Base-by-base conservation (phyloP, 1,140 invertebrate genomes). In the Cydia splendana region DNA sequence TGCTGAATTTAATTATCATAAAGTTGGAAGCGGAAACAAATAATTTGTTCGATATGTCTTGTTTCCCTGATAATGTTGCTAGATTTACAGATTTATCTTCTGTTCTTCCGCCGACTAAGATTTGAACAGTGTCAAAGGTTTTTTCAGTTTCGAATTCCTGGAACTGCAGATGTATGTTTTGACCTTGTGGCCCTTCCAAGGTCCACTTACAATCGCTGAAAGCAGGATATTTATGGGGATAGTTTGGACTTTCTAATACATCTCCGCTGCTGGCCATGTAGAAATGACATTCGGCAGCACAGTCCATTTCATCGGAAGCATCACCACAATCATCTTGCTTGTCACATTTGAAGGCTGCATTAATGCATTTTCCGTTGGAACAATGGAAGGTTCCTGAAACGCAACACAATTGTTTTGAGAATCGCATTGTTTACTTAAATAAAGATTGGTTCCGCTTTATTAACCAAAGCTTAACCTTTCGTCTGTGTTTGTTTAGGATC, bases 131-230 rank as follows among this genome's bases (percentile, higher is more conserved):
- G 92, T 99, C 98, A 85, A 98, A 98, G 83, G 97, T 97, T 89
- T 98, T 97, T 93, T 99, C 98, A 4, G 98, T 99, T 88, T 98
- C 98, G 92, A 99, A 99, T 93, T 98, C 97, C 95, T 98, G 98
- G 92, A 99, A 98, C 95, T 99, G 94, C 76, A 99, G 93, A 45
- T 98, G 95, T 78, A 99, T 98, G 84, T 98, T 98, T 89, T 98
- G 97, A 57, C 98, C 98, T 92, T 99, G 96, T 4, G 98, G 98
- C 34, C 98, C 98, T 94, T 99, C 98, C 67, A 99, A 94, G 0
- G 98, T 99, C 98, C 98, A 99, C 93, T 98, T 98, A 91, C 98
- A 99, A 86, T 99, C 98, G 75, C 96, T 96, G 74, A 98, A 95
- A 2, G 98, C 95, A 75, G 95, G 95, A 89, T 99, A 99, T 86